Percentiles rank a stretch among this genome's conserved stretches.
Conservation (phyloP, 2,113 vertebrate species). For the Hucho hucho region DNA sequence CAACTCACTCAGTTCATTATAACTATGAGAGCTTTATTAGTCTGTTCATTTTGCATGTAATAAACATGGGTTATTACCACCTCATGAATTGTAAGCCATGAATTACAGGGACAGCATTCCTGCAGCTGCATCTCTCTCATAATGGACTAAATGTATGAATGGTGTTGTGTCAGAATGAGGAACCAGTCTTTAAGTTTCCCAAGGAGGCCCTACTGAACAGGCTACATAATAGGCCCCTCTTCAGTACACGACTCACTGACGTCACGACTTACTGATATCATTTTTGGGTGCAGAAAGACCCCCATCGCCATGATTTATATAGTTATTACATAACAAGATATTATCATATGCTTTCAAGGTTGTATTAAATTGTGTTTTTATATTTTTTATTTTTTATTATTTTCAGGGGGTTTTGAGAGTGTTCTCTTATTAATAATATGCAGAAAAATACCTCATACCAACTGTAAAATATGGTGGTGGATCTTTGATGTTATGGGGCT, state of each 20-base stretch:
- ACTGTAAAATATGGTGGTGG: too few relatives aligned
- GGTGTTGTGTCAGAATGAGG: not conserved
- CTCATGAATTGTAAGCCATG: not conserved
- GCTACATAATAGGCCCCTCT: not conserved
- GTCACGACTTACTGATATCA: too few relatives aligned
- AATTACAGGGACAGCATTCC: not conserved
- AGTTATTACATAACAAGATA: too few relatives aligned
- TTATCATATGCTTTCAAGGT: too few relatives aligned
- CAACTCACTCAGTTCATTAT: conserved; percentile 23
- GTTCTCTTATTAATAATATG: too few relatives aligned
- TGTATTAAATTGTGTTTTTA: too few relatives aligned
- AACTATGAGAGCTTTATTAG: conserved; percentile 8
- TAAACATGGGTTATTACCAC: not conserved
- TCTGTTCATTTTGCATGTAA: conserved; percentile 2
- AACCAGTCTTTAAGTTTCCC: not conserved
- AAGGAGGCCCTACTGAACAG: not conserved
- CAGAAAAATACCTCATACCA: too few relatives aligned
- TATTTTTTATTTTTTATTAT: too few relatives aligned
- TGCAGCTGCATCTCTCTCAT: not conserved
- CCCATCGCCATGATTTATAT: too few relatives aligned
- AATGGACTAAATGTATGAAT: not conserved
- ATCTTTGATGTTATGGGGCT: too few relatives aligned
- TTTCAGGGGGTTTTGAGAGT: too few relatives aligned
- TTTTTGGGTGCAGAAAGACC: too few relatives aligned
- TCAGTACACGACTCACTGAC: not conserved